A percentile compares a stretch with the other conserved stretches of the same genome.
These are phyloP conservation scores for Thunnus albacares DNA, from an alignment of 2,797 vertebrate species.

Conservation along the genomic window DNA sequence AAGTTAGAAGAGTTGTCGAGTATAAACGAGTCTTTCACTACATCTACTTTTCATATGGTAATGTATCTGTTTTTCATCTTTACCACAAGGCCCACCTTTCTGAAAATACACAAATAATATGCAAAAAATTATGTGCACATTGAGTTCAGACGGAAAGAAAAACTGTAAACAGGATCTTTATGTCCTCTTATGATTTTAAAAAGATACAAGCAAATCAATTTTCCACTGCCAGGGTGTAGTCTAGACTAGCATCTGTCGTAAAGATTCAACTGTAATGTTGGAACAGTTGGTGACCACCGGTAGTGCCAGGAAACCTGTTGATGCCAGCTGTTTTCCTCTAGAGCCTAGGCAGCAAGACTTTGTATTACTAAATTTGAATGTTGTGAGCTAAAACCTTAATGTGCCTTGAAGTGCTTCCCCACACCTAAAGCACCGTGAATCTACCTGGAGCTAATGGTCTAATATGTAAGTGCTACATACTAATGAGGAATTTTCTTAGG, in stretches of 20 bases:
- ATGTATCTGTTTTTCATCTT: not conserved
- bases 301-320: not conserved
- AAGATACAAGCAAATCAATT: not conserved
- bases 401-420: not conserved
- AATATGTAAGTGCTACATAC: not conserved
- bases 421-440: not conserved
- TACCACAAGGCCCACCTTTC: too few relatives aligned
- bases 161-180: not conserved
- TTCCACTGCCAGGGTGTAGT: not conserved
- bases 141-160: too few relatives aligned
- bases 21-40: not conserved
- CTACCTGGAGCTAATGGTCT: too few relatives aligned
- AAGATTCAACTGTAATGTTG: not conserved
- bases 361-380: not conserved
- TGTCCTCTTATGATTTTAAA: not conserved
- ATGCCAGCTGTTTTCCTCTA: not conserved
- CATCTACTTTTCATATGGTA: not conserved
- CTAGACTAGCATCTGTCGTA: not conserved
- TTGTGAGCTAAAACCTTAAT: not conserved
- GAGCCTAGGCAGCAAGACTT: not conserved
- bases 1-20: not conserved
- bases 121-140: too few relatives aligned
- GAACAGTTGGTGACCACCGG: not conserved
- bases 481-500: not conserved
- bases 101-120: not conserved